Conservation (phyloP, 2,113 vertebrate genomes). For the Dipodomys stephensi region DNA sequence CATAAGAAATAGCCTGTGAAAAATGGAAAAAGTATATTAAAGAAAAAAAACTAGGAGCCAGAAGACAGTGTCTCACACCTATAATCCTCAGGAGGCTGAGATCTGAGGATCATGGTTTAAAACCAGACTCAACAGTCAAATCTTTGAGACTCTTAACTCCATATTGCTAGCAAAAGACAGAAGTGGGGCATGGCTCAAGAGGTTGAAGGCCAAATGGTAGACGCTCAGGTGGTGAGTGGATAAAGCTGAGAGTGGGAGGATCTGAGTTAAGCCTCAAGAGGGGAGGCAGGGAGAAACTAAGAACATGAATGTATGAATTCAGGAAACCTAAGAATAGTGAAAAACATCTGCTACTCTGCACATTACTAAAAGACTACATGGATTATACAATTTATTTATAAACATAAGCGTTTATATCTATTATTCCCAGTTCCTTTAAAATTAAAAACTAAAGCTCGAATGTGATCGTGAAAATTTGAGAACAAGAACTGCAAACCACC, state of each 20-base stretch:
- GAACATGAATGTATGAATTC: not conserved
- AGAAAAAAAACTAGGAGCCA: not conserved
- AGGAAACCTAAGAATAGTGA: conserved; percentile 42
- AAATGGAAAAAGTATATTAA: not conserved
- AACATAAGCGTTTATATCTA: not conserved
- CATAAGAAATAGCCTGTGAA: conserved; percentile 13
- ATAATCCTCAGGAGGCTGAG: no score
- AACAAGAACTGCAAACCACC: conserved; percentile 20
- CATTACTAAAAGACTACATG: not conserved
- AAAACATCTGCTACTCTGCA: not conserved
- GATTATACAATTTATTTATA: conserved; percentile 8
- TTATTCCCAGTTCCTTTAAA: conserved; percentile 31
- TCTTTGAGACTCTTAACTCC: no score
- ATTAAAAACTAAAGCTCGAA: conserved; percentile 12
- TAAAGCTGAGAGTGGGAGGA: no score
- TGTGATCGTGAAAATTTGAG: not conserved
- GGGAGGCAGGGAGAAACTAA: not conserved
- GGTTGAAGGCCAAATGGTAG: no score
- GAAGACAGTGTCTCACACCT: no score
- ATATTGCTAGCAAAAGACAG: no score
- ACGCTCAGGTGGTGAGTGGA: no score
- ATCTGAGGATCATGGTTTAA: no score
- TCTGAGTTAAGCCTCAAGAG: no score
- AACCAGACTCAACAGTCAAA: no score
- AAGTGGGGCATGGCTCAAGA: no score